Conservation (phyloP, 2,888 invertebrate genomes). For the Sabatieria punctata region DNA sequence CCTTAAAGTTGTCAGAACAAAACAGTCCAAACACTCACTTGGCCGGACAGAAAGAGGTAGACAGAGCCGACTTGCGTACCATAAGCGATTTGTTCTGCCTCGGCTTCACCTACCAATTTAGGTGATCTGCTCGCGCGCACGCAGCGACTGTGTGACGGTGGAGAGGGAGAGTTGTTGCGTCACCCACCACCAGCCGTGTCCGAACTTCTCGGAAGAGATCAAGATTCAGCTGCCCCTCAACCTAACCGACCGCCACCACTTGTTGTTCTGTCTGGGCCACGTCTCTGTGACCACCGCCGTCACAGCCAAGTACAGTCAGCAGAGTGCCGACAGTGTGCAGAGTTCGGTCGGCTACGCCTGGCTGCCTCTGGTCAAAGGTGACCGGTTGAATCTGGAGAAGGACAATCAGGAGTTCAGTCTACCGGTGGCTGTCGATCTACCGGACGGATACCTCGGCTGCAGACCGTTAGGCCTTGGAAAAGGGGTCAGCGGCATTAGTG, state of each 20-base stretch:
- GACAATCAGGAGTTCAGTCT: conserved; percentile 52
- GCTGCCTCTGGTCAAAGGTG: conserved; percentile 67
- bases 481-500: conserved; percentile 49
- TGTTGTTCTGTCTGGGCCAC: conserved; percentile 86
- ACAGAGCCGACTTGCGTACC: too few species aligned
- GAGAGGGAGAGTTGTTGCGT: conserved; percentile 38
- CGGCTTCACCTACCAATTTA: too few species aligned
- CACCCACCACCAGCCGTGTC: conserved; percentile 70
- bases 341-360: conserved; percentile 77
- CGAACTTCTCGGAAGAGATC: conserved; percentile 51
- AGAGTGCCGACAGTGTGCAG: conserved; percentile 30
- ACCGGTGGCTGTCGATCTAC: conserved; percentile 70
- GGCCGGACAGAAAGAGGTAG: too few species aligned
- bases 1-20: too few species aligned
- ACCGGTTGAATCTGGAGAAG: conserved; percentile 51
- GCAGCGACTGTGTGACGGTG: neutral
- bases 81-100: too few species aligned
- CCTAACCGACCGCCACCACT: conserved; percentile 64
- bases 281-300: conserved; percentile 44
- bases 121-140: neutral
- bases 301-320: neutral
- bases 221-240: conserved; percentile 75
- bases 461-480: conserved; percentile 74
- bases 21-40: too few species aligned
- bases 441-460: conserved; percentile 69